Base-by-base conservation (phyloP, 2,888 invertebrate species). In the Chesias legatella region DNA sequence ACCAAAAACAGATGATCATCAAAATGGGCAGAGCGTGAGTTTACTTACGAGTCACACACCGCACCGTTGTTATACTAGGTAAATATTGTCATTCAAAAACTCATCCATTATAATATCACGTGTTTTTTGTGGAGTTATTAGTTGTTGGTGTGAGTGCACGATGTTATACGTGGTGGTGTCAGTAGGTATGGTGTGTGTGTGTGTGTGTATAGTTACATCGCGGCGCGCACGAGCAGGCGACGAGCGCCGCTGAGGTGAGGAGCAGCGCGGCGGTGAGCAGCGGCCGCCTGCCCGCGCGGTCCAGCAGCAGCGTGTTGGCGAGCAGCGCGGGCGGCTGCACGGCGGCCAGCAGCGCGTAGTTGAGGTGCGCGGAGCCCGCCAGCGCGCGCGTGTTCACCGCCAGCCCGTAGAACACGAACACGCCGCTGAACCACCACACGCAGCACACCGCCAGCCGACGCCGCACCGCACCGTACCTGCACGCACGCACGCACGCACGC, bases 391-490 rank as follows among this genome's bases (percentile, higher is more conserved):
- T 68, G 37, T 73, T 73, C 53, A 79, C 85, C 17, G 85, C 85
- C 63, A 84, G 73, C 46, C 84, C 85, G 73, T 84, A 85, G 72
- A 82, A 83, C 67, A 85, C 85, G 73, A 85, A 80, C 61, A 85
- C 83, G 1, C 78, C 82, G 6, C 76, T 77, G 51, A 73, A 54
- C 85, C 85, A 85, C 85, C 85, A 85, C 57, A 69, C 73, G 67
- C 73, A 79, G 67, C 84, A 85, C 33, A 83, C 82, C 51, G 58
- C 53, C 51, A 85, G 63, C 1, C 85, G 80, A 4, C 75, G 73
- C 0, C 85, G 76, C n/a, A 85, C 63, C 24, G 64, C 75, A 1
- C 69, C 56, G 64, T 84, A 83, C 41, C 84, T 84, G 62, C 2
- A 20, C 11, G 6, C 9, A 5, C 1, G 10, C 10, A 22, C 4